Base-by-base conservation (phyloP, 2,888 invertebrate genomes). In the Cactoblastis cactorum region DNA sequence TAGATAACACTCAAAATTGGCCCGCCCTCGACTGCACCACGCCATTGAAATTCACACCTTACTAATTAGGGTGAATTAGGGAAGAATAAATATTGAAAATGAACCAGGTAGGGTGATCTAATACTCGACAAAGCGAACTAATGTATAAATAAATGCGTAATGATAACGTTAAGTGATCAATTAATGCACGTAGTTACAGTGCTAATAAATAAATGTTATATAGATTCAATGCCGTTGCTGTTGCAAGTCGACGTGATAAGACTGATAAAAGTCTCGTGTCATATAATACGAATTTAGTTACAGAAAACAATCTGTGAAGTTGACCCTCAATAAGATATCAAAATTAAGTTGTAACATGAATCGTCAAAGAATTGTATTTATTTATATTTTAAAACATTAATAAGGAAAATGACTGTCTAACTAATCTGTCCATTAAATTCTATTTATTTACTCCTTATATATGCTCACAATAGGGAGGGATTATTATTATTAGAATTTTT, bases 21-120 rank as follows among this genome's bases (percentile, higher is more conserved):
- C 76, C 83, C 83, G 83, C 85, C 83, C 85, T 80, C 71, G 75
- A 76, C 77, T 61, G 71, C 71, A 76, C 74, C 73, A 77, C 77
- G 65, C 71, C 74, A 68, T 70, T 76, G 68, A 85, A 81, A 86
- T 87, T 88, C 86, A 88, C 43, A 43, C 87, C 87, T 80, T 71
- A 74, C 76, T 84, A 86, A 87, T 87, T 85, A 83, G 82, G 74
- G 71, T 72, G 72, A 77, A 85, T 84, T 83, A 83, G 77, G 73
- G 71, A 74, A 77, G 77, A 77, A 83, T 84, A 80, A 80, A 82
- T 80, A 83, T 71, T 71, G 67, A 70, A 75, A 73, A 69, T 73
- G 65, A 69, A 69, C 71, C 69, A 67, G 65, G 19, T 65, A 59
- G 60, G 59, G 66, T 69, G 73, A 74, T 37, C 58, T 69, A 72